Conservation (phyloP, 2,888 invertebrate genomes). For the Halocaridina rubra region DNA sequence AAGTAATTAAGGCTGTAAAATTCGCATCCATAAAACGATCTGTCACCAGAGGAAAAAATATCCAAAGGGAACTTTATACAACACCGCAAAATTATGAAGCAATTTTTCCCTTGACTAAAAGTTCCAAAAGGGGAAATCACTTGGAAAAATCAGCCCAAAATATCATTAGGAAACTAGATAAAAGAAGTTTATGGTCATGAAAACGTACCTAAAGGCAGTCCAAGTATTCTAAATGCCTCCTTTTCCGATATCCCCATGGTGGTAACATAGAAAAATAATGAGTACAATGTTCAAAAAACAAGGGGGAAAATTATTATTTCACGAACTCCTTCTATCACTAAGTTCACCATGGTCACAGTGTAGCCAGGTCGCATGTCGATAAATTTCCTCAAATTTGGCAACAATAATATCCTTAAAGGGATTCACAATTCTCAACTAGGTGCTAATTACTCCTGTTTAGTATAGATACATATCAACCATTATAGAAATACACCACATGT, state of each 20-base stretch:
- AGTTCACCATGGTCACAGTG: constrained; percentile 25
- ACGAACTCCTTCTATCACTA: neutral
- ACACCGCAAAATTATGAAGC: too few species aligned
- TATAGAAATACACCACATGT: too few species aligned
- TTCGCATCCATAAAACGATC: neutral
- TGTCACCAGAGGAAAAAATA: neutral
- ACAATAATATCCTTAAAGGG: neutral
- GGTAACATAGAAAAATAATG: constrained; percentile 10
- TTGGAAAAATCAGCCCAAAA: too few species aligned
- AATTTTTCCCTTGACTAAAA: too few species aligned
- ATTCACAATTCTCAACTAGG: too few species aligned
- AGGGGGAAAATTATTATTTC: too few species aligned
- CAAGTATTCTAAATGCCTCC: constrained; percentile 57
- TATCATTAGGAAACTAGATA: neutral
- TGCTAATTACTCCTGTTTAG: too few species aligned
- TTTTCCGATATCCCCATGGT: constrained; percentile 59
- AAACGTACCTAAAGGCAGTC: constrained; percentile 49
- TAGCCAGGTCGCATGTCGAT: neutral
- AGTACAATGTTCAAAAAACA: too few species aligned
- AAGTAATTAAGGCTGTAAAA: too few species aligned
- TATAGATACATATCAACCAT: too few species aligned
- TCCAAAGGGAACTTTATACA: too few species aligned
- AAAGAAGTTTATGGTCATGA: neutral
- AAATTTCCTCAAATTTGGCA: neutral
- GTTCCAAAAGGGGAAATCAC: too few species aligned